Base-by-base conservation (phyloP, 2,113 vertebrate species). In the Octodon degus region DNA sequence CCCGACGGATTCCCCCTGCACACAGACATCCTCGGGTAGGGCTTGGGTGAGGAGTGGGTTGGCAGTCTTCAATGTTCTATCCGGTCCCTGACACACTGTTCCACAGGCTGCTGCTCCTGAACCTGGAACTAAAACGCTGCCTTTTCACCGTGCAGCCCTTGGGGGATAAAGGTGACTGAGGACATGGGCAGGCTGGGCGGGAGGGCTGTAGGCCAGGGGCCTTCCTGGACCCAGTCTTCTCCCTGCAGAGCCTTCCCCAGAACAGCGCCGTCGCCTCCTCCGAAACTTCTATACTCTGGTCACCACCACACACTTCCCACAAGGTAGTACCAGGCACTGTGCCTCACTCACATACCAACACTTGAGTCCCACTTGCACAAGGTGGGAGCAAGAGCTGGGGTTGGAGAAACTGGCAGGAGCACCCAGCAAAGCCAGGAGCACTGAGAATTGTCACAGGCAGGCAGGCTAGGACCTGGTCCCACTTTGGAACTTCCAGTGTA, bases 251-350 rank as follows among this genome's bases (percentile, higher is more conserved):
- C 98, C 98, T 70, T 97, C 98, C 3, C 97, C 94, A 6, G 81
- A 96, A 74, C 98, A 98, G 60, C 98, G 99, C 60, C 98, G 98
- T 97, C 97, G 98, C 88, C 98, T 99, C 0, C 98, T 99, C 55
- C 98, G 99, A 43, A 98, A 98, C 43, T 99, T 99, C 97, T 99
- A 99, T 92, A 96, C 98, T 6, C 98, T 99, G 72, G 98, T 98
- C 63, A 96, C 94, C 0, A 98, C 98, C 11, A 98, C 97, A 7
- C 99, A 99, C 97, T 99, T 99, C 91, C 95, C 97, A 47, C 97
- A 98, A 80, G 99, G 99, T 98, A 34, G 97, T 25, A 7, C 32
- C 2, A 20, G 77, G 24, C 47, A 8, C 17, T 3, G n/a, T 27
- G 5, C 4, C 22, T 24, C 11, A 14, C 43, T 34, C 50, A 50